phyloP scores from a whole-genome alignment of 2,797 vertebrate genomes.

The Scolopax bukidnonensis region DNA sequence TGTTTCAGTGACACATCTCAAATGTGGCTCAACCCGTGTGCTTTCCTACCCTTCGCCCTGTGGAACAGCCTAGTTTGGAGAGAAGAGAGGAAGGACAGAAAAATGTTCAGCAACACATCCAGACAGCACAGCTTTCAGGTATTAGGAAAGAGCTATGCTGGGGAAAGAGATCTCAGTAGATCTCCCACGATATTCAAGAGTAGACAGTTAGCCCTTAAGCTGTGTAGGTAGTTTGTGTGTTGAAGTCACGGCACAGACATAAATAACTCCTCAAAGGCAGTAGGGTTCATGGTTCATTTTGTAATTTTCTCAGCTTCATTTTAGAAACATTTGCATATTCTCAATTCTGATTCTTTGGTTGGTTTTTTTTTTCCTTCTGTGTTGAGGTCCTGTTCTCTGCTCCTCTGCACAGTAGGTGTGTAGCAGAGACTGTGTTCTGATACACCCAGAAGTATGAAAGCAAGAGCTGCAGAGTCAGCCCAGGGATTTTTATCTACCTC shows the following conservation, averaged over 20 bases:
- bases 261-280: neutral
- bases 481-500: neutral
- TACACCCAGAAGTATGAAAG: neutral
- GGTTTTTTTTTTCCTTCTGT: neutral
- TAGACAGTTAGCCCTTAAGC: neutral
- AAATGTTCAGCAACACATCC: neutral
- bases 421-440: neutral
- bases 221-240: neutral
- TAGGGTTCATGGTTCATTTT: neutral
- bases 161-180: neutral
- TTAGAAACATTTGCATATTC: neutral
- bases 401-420: rapidly evolving
- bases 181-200: neutral
- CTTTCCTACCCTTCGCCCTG: neutral
- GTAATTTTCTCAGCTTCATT: neutral
- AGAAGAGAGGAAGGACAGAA: neutral
- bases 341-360: neutral
- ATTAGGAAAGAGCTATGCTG: neutral
- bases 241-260: neutral
- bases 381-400: neutral
- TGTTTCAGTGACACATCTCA: neutral
- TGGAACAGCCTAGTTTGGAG: neutral
- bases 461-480: neutral
- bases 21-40: neutral
- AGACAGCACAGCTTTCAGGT: neutral